Evolutionary conservation across 2,888 invertebrate species (phyloP).

Genomic region (Limulus polyphemus): DNA sequence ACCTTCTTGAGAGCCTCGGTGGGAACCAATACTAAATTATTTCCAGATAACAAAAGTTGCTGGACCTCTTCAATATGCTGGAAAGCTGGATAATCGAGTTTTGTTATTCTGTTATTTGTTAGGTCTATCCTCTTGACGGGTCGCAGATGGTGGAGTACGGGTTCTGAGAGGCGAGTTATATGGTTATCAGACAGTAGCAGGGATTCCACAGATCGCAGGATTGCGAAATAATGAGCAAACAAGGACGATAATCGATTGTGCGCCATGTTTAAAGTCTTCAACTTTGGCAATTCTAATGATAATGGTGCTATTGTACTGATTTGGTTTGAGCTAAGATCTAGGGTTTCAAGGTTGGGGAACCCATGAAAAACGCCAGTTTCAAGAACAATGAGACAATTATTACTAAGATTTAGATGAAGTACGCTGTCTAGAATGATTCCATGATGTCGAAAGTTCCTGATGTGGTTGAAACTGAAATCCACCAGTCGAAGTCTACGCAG

Average conservation of each 20-base stretch:
- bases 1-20: slow-evolving; percentile 23
- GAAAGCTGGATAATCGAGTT: slow-evolving; percentile 26
- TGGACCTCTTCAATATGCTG: slow-evolving; percentile 24
- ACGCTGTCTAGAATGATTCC: slow-evolving; percentile 10
- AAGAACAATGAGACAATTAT: slow-evolving; percentile 24
- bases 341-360: slow-evolving; percentile 20
- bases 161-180: slow-evolving; percentile 3
- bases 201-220: slow-evolving; percentile 19
- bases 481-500: slow-evolving; percentile 4
- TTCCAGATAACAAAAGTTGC: slow-evolving; percentile 23
- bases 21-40: slow-evolving; percentile 25
- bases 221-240: slow-evolving; percentile 22
- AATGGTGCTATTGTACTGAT: slow-evolving; percentile 25
- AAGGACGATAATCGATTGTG: slow-evolving; percentile 22
- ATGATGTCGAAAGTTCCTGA: not conserved
- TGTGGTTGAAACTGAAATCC: slow-evolving; percentile 6
- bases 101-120: slow-evolving; percentile 12
- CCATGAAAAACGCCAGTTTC: slow-evolving; percentile 23
- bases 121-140: slow-evolving; percentile 3
- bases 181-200: slow-evolving; percentile 25
- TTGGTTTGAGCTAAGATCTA: slow-evolving; percentile 26
- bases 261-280: slow-evolving; percentile 23
- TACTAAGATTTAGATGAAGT: slow-evolving; percentile 22
- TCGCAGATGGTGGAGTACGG: slow-evolving; percentile 1
- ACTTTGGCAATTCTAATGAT: slow-evolving; percentile 23